Conservation (phyloP, 2,797 vertebrate species). For the Tamandua tetradactyla region DNA sequence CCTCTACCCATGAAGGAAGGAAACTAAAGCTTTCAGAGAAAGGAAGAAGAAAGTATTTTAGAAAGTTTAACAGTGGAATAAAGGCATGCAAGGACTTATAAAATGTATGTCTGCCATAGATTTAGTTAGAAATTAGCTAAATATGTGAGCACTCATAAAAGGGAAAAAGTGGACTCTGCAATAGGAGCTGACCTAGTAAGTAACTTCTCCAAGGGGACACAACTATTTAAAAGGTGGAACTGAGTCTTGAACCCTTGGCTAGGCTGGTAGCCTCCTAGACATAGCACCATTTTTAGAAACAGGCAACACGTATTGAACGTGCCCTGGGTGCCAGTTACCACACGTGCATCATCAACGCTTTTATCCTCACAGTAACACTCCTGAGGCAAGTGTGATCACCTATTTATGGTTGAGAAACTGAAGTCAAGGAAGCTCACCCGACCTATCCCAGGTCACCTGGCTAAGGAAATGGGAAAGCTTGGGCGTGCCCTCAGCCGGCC, state of each 20-base stretch:
- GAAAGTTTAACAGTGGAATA: neutral
- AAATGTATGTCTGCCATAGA: neutral
- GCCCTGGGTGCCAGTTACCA: no score
- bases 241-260: neutral
- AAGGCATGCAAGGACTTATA: neutral
- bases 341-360: neutral
- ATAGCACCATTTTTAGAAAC: fast-evolving
- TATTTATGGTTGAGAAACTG: neutral
- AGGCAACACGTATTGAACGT: fast-evolving
- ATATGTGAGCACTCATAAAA: neutral
- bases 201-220: neutral
- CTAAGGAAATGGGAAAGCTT: neutral
- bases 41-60: neutral
- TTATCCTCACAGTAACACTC: neutral
- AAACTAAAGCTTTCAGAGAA: neutral
- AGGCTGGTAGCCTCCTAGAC: neutral
- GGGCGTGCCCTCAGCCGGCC: neutral
- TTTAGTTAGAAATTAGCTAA: neutral
- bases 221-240: neutral
- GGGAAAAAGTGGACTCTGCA: neutral
- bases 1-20: neutral
- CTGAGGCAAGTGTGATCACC: neutral
- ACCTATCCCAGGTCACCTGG: neutral
- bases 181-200: neutral
- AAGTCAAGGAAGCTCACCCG: neutral